These are phyloP conservation scores for Paracyprichromis sp. DNA, from an alignment of 2,113 vertebrate genomes.

Conservation along the genomic window DNA sequence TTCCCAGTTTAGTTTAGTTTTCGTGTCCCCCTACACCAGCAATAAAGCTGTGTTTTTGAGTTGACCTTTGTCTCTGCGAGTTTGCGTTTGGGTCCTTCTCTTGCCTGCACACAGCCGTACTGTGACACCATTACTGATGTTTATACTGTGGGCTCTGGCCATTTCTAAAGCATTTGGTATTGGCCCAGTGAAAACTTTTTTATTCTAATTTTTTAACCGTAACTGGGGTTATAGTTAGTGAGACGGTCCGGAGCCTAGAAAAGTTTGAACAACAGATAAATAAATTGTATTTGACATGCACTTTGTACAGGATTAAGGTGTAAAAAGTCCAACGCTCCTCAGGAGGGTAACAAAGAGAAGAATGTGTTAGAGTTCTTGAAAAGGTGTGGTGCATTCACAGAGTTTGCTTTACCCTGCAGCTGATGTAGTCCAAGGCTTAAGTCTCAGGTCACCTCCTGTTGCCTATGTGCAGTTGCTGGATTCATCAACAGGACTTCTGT, in stretches of 20 bases:
- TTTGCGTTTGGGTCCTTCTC: fast-evolving
- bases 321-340: fast-evolving
- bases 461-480: background rate
- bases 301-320: background rate
- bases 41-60: background rate
- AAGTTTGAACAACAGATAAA: background rate
- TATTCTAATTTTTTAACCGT: fast-evolving
- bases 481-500: background rate
- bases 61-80: too few species aligned
- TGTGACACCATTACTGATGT: background rate
- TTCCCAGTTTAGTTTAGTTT: background rate
- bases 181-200: background rate
- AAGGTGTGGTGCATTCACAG: background rate
- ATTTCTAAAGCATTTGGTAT: background rate
- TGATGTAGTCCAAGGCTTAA: background rate
- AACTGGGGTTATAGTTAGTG: background rate
- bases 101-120: background rate
- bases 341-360: background rate
- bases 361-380: too few species aligned
- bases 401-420: background rate
- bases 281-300: background rate
- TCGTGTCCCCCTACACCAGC: background rate
- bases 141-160: background rate
- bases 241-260: background rate
- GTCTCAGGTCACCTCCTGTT: background rate